Base-by-base conservation (phyloP, 2,797 vertebrate genomes). In the Florisuga fusca region DNA sequence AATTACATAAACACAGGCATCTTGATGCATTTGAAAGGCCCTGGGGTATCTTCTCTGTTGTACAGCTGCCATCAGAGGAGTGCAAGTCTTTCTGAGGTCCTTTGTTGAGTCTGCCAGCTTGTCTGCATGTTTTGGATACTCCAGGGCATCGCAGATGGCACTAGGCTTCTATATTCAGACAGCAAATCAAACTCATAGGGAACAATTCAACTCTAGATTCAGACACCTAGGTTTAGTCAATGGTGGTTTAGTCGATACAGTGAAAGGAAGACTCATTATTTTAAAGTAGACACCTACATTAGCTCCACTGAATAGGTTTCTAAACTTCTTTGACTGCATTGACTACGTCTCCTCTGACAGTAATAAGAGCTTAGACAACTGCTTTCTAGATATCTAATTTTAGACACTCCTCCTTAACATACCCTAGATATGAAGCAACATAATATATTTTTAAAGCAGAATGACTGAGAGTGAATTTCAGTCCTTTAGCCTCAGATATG, bases 21-120 rank as follows among this genome's bases (percentile, higher is more conserved):
- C 75, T 93, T 81, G 82, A 91, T 92, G 58, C 68, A 51, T 91
- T 77, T 93, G 91, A 91, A 96, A 85, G 78, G 66, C 89, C 84
- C 75, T 81, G 38, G 89, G 93, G 91, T 85, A 79, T 94, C 64
- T 85, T 89, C 36, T 80, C 26, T 91, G 61, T 81, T 89, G 89
- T 92, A 83, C 50, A 72, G 62, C 89, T 94, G 94, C 72, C 16
- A 2, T 95, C 33, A 68, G 75, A 67, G 58, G 64, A 92, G 50
- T 53, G 27, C 57, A 89, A 61, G 79, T 81, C 57, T 88, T 94
- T 90, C 67, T 55, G 73, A 78, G 69, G 87, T 91, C 62, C 67
- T 94, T 75, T 64, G 46, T 91, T 62, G 88, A 75, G 79, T 78
- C 63, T 96, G 80, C 92, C 86, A 92, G 62, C 77, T 77, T 20